Evolutionary conservation across 2,113 vertebrate species (phyloP).

Genomic region (Hypocryptadius cinnamomeus): DNA sequence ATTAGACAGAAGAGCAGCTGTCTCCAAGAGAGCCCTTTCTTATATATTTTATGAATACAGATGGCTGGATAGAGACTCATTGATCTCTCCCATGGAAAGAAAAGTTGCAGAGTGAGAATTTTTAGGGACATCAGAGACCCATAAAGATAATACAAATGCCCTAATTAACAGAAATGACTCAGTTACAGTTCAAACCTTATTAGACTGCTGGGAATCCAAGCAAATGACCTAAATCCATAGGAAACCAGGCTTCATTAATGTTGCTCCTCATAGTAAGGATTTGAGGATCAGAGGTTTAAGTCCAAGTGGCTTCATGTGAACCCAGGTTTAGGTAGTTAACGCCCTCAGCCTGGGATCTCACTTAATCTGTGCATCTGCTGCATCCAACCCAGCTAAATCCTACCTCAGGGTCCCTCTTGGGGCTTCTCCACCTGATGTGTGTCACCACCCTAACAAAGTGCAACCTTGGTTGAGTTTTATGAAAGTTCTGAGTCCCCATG

Average conservation of each 20-base stretch:
- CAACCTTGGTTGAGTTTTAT: not conserved
- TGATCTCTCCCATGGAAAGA: not conserved
- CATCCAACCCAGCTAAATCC: not conserved
- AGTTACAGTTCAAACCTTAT: not conserved
- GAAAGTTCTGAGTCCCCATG: not conserved
- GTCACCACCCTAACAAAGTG: not conserved
- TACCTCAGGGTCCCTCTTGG: not conserved
- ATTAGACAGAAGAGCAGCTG: constrained; percentile 13
- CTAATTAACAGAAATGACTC: constrained; percentile 33
- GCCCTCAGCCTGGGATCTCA: not conserved
- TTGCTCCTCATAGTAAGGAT: not conserved
- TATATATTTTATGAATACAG: constrained; percentile 7
- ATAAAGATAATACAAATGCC: constrained; percentile 25
- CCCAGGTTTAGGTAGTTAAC: not conserved
- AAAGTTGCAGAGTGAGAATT: constrained; percentile 26
- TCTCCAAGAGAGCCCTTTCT: not conserved
- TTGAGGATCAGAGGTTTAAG: not conserved
- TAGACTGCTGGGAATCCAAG: constrained; percentile 30
- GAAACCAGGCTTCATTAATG: constrained; percentile 18
- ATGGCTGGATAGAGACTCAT: constrained; percentile 23
- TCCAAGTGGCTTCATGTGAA: not conserved
- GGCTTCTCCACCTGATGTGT: not conserved
- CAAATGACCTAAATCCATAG: constrained; percentile 30
- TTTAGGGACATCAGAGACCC: constrained; percentile 16
- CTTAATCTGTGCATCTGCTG: not conserved